Conservation (phyloP, 2,888 invertebrate genomes). For the Diadegma fenestrale region DNA sequence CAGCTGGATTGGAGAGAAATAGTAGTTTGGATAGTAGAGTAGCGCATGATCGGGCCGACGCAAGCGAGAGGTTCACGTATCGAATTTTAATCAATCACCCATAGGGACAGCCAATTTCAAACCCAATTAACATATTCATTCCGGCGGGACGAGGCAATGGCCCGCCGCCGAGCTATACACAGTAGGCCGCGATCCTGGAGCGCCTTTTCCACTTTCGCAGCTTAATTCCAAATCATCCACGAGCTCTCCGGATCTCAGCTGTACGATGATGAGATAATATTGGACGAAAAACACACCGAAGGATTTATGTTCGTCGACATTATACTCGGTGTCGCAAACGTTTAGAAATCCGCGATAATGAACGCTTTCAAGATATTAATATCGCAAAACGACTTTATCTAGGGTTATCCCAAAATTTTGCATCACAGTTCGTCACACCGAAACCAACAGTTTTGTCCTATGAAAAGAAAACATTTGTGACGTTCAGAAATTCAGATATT, state of each 20-base stretch:
- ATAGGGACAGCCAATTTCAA: slow-evolving; percentile 82
- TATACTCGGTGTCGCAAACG: slow-evolving; percentile 14
- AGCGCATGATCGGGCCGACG: slow-evolving; percentile 24
- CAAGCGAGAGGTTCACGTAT: slow-evolving; percentile 77
- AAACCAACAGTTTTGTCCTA: no score
- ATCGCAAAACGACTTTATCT: no score
- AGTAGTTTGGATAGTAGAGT: slow-evolving; percentile 51
- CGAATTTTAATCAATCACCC: slow-evolving; percentile 84
- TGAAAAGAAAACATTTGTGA: no score
- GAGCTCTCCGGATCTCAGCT: slow-evolving; percentile 26
- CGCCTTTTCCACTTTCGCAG: slow-evolving; percentile 69
- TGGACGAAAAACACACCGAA: slow-evolving; percentile 36
- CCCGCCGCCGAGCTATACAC: neutral
- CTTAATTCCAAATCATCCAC: slow-evolving; percentile 62
- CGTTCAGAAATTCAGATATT: no score
- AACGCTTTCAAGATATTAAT: no score
- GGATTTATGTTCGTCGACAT: slow-evolving; percentile 53
- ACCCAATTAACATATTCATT: slow-evolving; percentile 84
- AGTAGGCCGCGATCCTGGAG: slow-evolving; percentile 15
- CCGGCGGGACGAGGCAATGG: slow-evolving; percentile 66
- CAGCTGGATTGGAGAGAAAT: slow-evolving; percentile 20
- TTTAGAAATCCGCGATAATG: neutral
- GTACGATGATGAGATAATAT: slow-evolving; percentile 42
- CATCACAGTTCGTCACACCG: no score
- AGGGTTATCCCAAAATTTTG: no score